Evolutionary conservation across 2,888 invertebrate genomes (phyloP).

Genomic region (Syrista parreyssii): DNA sequence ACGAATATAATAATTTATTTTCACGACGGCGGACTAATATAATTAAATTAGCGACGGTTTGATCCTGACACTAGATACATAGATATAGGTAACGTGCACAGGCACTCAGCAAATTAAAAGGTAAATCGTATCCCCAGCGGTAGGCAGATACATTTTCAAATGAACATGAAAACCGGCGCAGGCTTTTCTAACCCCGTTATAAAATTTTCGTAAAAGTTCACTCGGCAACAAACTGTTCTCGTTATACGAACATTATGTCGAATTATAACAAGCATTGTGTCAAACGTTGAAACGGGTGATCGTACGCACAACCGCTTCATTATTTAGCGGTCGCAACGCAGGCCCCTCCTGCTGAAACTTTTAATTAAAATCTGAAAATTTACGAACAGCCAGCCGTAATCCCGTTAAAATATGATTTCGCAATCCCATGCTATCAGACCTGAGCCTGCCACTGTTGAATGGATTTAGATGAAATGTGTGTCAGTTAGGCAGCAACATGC

Average conservation of each 20-base stretch:
- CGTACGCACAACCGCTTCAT: constrained; percentile 28
- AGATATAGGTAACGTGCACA: background rate
- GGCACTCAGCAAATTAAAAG: background rate
- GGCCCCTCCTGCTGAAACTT: constrained; percentile 35
- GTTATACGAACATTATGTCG: constrained; percentile 17
- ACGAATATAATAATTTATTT: too few relatives aligned
- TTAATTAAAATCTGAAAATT: constrained; percentile 52
- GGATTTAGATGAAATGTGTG: constrained; percentile 29
- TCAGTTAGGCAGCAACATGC: constrained; percentile 3
- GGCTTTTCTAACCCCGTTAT: background rate
- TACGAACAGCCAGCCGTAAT: constrained; percentile 43
- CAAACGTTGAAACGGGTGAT: constrained; percentile 36
- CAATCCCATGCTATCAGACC: constrained; percentile 23
- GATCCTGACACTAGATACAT: background rate
- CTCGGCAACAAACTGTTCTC: constrained; percentile 16
- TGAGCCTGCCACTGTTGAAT: constrained; percentile 21
- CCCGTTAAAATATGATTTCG: constrained; percentile 49
- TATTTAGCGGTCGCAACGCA: constrained; percentile 40
- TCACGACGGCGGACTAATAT: too few relatives aligned
- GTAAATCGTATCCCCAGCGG: background rate
- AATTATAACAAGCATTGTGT: constrained; percentile 28
- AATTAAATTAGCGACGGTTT: background rate
- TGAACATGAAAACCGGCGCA: background rate
- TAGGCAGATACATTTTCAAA: background rate
- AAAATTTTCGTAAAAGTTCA: background rate